phyloP scores from a whole-genome alignment of 2,888 invertebrate species.

The Calliphora vomitoria region DNA sequence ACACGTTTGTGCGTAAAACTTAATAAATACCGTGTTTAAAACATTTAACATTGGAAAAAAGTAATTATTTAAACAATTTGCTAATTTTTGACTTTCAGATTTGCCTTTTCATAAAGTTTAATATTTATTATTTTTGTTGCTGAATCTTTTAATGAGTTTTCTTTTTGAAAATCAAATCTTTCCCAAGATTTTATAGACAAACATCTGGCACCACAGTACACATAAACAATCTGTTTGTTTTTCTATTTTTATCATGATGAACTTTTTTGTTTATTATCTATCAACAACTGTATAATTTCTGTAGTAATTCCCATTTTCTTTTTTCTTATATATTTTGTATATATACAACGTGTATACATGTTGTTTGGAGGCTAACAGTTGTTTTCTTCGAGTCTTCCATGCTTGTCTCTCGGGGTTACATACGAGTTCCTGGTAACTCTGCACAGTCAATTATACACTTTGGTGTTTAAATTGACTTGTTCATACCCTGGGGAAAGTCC shows the following conservation, averaged over 20 bases:
- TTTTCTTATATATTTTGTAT: conserved; percentile 65
- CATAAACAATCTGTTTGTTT: not conserved
- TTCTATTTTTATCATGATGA: conserved; percentile 2
- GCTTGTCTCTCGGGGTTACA: conserved; percentile 84
- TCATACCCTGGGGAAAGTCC: conserved; percentile 84
- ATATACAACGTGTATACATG: not conserved
- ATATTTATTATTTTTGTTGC: too few species aligned
- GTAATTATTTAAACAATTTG: too few species aligned
- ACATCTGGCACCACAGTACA: not conserved
- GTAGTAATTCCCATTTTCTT: conserved; percentile 77
- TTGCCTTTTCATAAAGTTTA: too few species aligned
- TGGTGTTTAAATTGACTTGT: not conserved
- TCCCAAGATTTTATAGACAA: too few species aligned
- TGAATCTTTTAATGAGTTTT: too few species aligned
- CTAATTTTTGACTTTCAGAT: too few species aligned
- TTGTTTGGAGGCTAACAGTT: accelerated
- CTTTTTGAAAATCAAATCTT: too few species aligned
- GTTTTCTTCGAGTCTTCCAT: conserved; percentile 81
- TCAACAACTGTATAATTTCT: not conserved
- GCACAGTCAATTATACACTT: not conserved
- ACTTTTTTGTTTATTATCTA: not conserved
- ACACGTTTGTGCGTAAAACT: too few species aligned
- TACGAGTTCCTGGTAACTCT: conserved; percentile 84
- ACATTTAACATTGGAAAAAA: too few species aligned
- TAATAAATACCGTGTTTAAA: too few species aligned